Conservation (phyloP, 2,797 vertebrate genomes). For the Alcedo quadribrachys region DNA sequence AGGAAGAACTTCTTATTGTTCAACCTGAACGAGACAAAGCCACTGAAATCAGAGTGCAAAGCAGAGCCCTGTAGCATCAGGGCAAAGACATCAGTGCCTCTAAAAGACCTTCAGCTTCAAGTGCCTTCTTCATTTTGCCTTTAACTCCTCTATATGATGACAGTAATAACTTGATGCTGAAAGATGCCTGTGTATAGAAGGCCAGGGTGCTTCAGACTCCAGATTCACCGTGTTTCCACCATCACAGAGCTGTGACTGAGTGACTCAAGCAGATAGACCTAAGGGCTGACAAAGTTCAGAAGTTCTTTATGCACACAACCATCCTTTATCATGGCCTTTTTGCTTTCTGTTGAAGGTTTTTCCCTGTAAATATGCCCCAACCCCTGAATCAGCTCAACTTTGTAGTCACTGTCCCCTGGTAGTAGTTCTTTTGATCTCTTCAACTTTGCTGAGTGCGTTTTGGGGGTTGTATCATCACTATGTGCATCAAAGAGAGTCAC, state of each 20-base stretch:
- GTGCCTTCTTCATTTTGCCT: neutral
- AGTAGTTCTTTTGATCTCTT: neutral
- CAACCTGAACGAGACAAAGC: neutral
- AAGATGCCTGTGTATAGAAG: neutral
- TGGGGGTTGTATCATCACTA: neutral
- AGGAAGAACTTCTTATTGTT: neutral
- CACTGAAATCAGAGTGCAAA: neutral
- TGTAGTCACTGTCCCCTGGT: too few species aligned
- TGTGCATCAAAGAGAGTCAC: neutral
- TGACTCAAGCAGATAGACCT: too few species aligned
- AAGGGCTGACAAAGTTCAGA: neutral
- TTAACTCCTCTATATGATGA: neutral
- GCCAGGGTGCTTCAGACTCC: neutral
- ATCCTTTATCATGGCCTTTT: neutral
- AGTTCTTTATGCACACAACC: neutral
- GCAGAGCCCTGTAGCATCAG: neutral
- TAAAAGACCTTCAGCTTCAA: neutral
- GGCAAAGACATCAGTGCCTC: neutral
- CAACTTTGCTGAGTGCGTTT: neutral
- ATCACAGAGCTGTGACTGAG: neutral
- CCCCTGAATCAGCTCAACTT: neutral
- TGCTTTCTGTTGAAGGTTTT: neutral
- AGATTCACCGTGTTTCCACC: neutral
- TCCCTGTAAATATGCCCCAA: rapidly evolving
- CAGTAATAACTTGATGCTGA: neutral